Percentiles rank a stretch among this genome's conserved stretches.
Conservation (phyloP, 2,888 invertebrate genomes). For the Philereme transversata region DNA sequence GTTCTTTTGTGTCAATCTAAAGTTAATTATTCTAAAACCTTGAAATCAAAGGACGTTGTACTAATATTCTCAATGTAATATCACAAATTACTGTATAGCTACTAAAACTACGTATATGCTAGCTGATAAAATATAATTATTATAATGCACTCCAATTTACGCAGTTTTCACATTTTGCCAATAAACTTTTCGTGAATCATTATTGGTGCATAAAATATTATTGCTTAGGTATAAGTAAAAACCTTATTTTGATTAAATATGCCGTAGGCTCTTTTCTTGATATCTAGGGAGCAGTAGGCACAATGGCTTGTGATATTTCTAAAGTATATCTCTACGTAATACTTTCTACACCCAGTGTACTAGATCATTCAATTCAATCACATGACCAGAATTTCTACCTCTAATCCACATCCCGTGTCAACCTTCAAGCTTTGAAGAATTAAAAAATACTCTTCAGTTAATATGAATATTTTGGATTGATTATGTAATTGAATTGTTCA, state of each 20-base stretch:
- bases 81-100: slow-evolving; percentile 80
- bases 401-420: no score
- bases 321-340: slow-evolving; percentile 11
- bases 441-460: background rate
- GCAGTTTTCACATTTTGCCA: slow-evolving; percentile 36
- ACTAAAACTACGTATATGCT: slow-evolving; percentile 71
- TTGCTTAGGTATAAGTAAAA: slow-evolving; percentile 3
- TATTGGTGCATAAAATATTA: slow-evolving; percentile 10
- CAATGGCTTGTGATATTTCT: slow-evolving; percentile 51
- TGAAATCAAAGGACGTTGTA: slow-evolving; percentile 78
- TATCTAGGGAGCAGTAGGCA: slow-evolving; percentile 71
- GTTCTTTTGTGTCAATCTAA: slow-evolving; percentile 77
- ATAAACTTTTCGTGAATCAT: slow-evolving; percentile 8
- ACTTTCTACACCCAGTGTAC: slow-evolving; percentile 2
- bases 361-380: slow-evolving; percentile 12
- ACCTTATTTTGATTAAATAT: slow-evolving; percentile 18
- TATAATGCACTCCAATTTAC: slow-evolving; percentile 24
- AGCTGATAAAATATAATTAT: slow-evolving; percentile 50
- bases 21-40: slow-evolving; percentile 68
- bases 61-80: slow-evolving; percentile 77
- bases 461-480: background rate
- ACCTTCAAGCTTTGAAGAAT: background rate
- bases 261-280: slow-evolving; percentile 30
- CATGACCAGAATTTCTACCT: background rate
- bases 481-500: slow-evolving; percentile 9